Base-by-base conservation (phyloP, 1,140 invertebrate species). In the Microplitis demolitor region DNA sequence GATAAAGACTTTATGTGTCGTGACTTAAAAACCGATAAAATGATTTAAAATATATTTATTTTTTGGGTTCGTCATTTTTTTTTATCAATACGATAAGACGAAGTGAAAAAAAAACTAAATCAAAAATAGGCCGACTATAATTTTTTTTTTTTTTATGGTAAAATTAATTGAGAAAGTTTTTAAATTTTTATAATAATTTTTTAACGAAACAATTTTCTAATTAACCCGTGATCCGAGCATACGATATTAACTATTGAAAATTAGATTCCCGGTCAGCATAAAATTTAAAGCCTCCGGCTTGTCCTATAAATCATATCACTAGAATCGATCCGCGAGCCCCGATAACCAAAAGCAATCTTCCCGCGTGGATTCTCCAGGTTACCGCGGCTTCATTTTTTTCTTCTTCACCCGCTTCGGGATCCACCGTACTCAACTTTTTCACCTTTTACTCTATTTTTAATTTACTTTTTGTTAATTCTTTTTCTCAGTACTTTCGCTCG, bases 231-330 rank as follows among this genome's bases (percentile, higher is more conserved):
- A 61, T 61, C 24, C 58, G 33, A 34, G 58, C 58, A 61, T 61
- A 61, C 58, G 33, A 61, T 61, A 61, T 61, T 16, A 61, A 8
- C 58, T 33, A 6, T 33, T 61, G 5, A 31, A 61, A 24, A 61
- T 31, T 34, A 61, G 58, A 61, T 61, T 14, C 58, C 58, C 33
- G 58, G 58, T 61, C 58, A 61, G 34, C 37, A 64, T 64, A 14
- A 64, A 64, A 64, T 64, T 64, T 34, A 14, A 64, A 64, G 37
- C 62, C 62, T 64, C 13, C 6, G 37, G 37, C 35, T 64, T 13
- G 58, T 31, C 54, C 58, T 33, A 61, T 61, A 64, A 64, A 64
- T 64, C 62, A 64, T 64, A 64, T 64, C 62, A 64, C 33, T 54
- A 13, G 16, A 2, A 45, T 64, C 34, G 39, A 66, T 66, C 50